Conservation (phyloP, 37 sponge, comb jelly and placozoan species). For the Bolinopsis microptera region DNA sequence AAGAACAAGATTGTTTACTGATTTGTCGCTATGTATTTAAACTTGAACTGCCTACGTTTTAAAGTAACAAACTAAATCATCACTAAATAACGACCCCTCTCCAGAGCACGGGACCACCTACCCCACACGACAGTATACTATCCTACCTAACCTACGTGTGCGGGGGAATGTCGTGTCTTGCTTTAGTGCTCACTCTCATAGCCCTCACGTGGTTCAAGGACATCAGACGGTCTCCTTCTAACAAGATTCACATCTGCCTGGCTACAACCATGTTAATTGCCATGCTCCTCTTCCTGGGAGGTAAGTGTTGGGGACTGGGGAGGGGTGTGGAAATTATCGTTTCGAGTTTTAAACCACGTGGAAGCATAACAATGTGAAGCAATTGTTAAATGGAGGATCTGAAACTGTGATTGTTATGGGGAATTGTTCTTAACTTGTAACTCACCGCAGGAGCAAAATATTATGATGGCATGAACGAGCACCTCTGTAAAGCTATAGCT, state of each 20-base stretch:
- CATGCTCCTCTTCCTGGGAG: slow-evolving; percentile 10
- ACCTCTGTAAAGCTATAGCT: background rate
- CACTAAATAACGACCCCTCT: background rate
- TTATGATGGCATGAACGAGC: background rate
- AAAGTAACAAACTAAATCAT: background rate
- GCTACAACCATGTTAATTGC: background rate
- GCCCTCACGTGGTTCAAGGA: background rate
- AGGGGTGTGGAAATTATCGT: no score
- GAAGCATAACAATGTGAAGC: no score
- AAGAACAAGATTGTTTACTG: no score
- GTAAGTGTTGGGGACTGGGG: no score
- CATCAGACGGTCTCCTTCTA: slow-evolving; percentile 1
- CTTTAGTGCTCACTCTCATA: slow-evolving; percentile 11
- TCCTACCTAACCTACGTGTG: background rate
- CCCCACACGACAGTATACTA: background rate
- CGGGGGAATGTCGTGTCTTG: background rate
- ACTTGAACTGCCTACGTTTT: background rate
- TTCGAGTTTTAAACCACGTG: no score
- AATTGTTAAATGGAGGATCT: no score
- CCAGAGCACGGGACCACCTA: background rate
- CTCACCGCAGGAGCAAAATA: background rate
- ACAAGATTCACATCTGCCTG: slow-evolving; percentile 32
- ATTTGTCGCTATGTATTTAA: background rate
- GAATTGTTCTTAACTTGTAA: no score
- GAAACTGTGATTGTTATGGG: no score